A percentile compares a stretch with the other conserved stretches of the same genome.
Evolutionary conservation across 2,888 invertebrate genomes (phyloP).

Genomic region (Hypena proboscidalis): DNA sequence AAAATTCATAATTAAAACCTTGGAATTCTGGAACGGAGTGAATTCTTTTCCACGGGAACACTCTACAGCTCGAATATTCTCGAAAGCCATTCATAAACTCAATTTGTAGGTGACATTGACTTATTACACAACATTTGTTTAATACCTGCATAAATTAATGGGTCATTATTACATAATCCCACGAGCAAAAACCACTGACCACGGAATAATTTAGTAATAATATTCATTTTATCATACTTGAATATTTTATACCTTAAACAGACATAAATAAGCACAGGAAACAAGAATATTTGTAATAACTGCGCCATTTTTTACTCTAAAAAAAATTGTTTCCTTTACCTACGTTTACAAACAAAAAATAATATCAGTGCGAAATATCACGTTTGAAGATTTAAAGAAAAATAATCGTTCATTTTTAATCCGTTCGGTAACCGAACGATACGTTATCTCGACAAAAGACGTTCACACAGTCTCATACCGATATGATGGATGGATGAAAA

Average conservation of each 20-base stretch:
- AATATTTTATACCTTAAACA: slow-evolving; percentile 7
- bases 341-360: slow-evolving; percentile 8
- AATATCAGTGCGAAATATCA: slow-evolving; percentile 9
- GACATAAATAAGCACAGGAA: slow-evolving; percentile 8
- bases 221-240: slow-evolving; percentile 15
- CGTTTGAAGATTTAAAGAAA: slow-evolving; percentile 11
- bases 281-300: not conserved
- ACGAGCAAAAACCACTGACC: slow-evolving; percentile 17
- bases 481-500: slow-evolving; percentile 50
- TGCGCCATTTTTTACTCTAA: not conserved
- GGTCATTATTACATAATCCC: slow-evolving; percentile 18
- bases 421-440: slow-evolving; percentile 41
- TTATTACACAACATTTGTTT: slow-evolving; percentile 29
- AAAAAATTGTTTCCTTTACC: slow-evolving; percentile 3
- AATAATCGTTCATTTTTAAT: slow-evolving; percentile 29
- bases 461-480: slow-evolving; percentile 46
- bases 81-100: slow-evolving; percentile 19
- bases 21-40: slow-evolving; percentile 14
- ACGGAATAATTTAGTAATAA: slow-evolving; percentile 11
- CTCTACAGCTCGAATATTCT: slow-evolving; percentile 10
- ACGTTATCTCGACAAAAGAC: slow-evolving; percentile 43
- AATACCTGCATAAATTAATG: slow-evolving; percentile 23
- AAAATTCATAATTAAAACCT: slow-evolving; percentile 25
- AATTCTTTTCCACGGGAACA: slow-evolving; percentile 26
- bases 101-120: slow-evolving; percentile 29